Conservation (phyloP, 2,113 vertebrate species). For the Columba janthina region DNA sequence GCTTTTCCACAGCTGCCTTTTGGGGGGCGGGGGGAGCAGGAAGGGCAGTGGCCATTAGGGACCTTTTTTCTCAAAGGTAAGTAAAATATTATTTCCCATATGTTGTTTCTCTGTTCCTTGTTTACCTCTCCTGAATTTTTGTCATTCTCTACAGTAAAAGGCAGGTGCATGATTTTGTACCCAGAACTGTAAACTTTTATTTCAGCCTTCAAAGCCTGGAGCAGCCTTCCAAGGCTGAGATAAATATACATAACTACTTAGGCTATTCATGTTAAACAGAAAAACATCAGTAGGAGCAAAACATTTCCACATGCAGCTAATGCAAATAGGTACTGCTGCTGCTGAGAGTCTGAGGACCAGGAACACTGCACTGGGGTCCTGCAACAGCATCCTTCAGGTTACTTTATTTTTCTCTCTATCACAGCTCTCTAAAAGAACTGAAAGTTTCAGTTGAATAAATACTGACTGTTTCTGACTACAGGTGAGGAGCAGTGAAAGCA, state of each 20-base stretch:
- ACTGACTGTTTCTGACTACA: not conserved
- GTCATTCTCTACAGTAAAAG: not conserved
- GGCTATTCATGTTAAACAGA: not conserved
- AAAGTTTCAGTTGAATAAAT: constrained; percentile 2
- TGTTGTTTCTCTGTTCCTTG: not conserved
- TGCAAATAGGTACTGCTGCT: not conserved
- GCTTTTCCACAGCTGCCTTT: not conserved
- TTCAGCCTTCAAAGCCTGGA: not conserved
- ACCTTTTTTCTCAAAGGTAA: not conserved
- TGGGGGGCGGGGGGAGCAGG: not conserved
- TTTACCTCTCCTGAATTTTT: not conserved
- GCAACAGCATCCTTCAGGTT: not conserved
- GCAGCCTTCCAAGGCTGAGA: not conserved
- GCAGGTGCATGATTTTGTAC: not conserved
- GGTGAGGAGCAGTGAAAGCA: not conserved
- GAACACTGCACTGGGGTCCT: not conserved
- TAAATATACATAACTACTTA: not conserved
- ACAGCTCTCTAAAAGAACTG: not conserved
- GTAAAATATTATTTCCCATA: not conserved
- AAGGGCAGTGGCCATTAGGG: not conserved
- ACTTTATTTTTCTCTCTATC: not conserved
- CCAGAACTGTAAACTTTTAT: not conserved
- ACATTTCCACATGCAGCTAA: not conserved
- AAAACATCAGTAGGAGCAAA: not conserved
- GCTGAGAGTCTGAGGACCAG: not conserved